These are phyloP conservation scores for Pseudomyrmex flavicornis DNA, from an alignment of 1,140 invertebrate species.

Conservation along the genomic window DNA sequence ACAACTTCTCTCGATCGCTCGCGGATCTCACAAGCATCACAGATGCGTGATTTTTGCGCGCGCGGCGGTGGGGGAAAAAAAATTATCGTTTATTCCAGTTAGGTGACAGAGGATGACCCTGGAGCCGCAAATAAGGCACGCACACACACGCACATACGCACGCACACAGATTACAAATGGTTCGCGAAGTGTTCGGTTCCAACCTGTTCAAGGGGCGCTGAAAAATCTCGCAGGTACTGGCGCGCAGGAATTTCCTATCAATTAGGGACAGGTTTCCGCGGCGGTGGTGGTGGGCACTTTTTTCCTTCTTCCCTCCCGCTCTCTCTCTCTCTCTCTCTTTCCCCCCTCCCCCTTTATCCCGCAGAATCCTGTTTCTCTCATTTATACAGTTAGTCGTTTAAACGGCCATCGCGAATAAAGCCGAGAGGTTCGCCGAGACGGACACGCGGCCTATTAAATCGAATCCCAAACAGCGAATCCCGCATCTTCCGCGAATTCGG, in stretches of 20 bases:
- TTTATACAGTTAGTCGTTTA: conserved; percentile 70
- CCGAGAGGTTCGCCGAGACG: conserved; percentile 39
- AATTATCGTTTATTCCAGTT: conserved; percentile 11
- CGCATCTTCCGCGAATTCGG: conserved; percentile 39
- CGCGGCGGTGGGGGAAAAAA: not conserved
- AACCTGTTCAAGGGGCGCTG: conserved; percentile 76
- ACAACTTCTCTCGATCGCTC: not conserved
- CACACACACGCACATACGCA: conserved; percentile 25
- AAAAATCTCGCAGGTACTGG: conserved; percentile 78
- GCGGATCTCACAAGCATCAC: not conserved
- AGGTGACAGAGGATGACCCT: conserved; percentile 26
- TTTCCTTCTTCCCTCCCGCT: conserved; percentile 35
- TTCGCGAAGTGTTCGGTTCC: conserved; percentile 80
- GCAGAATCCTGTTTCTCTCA: conserved; percentile 64
- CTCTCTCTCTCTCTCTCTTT: conserved; percentile 14
- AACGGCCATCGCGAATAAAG: conserved; percentile 62
- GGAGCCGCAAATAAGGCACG: conserved; percentile 48
- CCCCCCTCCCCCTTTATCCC: conserved; percentile 21
- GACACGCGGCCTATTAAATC: conserved; percentile 51
- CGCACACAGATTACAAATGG: conserved; percentile 78
- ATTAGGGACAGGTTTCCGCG: conserved; percentile 83
- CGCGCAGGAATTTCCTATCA: conserved; percentile 83
- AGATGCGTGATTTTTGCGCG: not conserved
- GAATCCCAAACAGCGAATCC: conserved; percentile 24
- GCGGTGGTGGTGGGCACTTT: conserved; percentile 57